A percentile compares a stretch with the other conserved stretches of the same genome.
phyloP scores from a whole-genome alignment of 2,797 vertebrate species.

The Melanitta fusca region DNA sequence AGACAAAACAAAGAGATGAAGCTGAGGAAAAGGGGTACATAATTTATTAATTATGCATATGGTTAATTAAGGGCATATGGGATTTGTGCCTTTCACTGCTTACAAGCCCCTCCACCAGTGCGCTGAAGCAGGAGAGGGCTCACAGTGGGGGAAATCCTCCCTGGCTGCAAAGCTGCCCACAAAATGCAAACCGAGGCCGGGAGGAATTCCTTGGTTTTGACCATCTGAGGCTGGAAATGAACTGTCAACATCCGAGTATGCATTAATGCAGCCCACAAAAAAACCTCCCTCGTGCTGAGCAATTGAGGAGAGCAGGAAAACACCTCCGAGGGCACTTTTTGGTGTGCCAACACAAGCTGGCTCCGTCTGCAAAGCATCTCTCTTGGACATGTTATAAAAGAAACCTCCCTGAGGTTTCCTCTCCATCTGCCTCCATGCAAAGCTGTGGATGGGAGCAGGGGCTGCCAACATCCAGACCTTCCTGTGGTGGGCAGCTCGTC shows the following conservation, averaged over 20 bases:
- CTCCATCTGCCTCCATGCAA: background rate
- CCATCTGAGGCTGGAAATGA: slow-evolving; percentile 21
- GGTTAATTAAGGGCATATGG: background rate
- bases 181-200: background rate
- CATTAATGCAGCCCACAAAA: slow-evolving; percentile 38
- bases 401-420: background rate
- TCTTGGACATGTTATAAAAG: background rate
- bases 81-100: background rate
- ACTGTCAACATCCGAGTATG: slow-evolving; percentile 35
- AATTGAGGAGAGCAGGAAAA: background rate
- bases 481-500: background rate
- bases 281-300: background rate
- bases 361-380: background rate
- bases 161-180: background rate
- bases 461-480: background rate
- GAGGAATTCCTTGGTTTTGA: background rate
- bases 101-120: background rate
- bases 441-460: background rate
- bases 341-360: background rate
- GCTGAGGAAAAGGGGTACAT: background rate
- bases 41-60: background rate
- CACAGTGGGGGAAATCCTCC: background rate
- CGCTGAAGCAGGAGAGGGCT: background rate
- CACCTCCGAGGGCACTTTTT: background rate
- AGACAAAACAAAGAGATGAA: background rate